Conservation (phyloP, 30 jellyfish, hydroid and myxozoan species). For the Clytia hemisphaerica region DNA sequence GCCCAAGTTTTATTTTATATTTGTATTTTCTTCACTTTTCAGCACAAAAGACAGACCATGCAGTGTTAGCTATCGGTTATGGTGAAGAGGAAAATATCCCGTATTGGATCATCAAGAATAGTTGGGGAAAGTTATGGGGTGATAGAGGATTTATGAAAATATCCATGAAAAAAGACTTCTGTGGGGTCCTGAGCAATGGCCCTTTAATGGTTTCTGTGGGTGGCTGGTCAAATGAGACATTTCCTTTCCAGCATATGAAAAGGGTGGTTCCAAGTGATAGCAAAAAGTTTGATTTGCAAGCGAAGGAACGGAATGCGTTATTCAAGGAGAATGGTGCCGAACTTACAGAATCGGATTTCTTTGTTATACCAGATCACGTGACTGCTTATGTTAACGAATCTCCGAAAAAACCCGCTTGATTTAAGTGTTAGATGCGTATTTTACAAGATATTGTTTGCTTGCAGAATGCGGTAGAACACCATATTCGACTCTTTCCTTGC, state of each 20-base stretch:
- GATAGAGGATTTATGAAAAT: conserved; percentile 68
- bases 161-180: conserved; percentile 33
- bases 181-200: conserved; percentile 44
- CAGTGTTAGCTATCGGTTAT: conserved; percentile 78
- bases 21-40: conserved; percentile 4
- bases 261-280: too few species aligned
- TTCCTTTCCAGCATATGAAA: conserved; percentile 34
- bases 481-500: too few species aligned
- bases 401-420: too few species aligned
- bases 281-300: too few species aligned
- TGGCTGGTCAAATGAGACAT: conserved; percentile 13
- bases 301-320: too few species aligned
- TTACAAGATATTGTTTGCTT: too few species aligned
- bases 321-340: too few species aligned
- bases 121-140: conserved; percentile 94
- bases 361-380: conserved; percentile 18
- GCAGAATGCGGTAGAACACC: too few species aligned
- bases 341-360: conserved; percentile 10
- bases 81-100: conserved; percentile 64
- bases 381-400: too few species aligned
- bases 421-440: too few species aligned
- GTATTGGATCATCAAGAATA: conserved; percentile 73
- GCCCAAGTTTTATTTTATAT: not conserved
- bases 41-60: conserved; percentile 79
- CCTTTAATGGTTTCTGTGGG: conserved; percentile 33